Conservation (phyloP, 2,888 invertebrate genomes). For the Zhuqinia jingwanae region DNA sequence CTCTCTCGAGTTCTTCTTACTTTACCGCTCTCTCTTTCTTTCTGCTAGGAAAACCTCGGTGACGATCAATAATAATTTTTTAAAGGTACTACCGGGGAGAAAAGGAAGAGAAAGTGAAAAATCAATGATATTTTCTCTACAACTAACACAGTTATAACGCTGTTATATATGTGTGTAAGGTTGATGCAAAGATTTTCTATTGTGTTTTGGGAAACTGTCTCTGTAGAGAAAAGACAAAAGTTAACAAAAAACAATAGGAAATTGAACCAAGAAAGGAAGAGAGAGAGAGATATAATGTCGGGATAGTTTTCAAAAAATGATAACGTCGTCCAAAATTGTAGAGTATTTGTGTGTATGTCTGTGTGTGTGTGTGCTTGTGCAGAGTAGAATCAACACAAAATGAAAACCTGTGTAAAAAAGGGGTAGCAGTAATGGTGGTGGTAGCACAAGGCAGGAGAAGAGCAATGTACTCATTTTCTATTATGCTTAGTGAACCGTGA, state of each 20-base stretch:
- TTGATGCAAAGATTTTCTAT: background rate
- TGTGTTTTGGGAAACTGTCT: background rate
- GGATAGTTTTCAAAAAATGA: background rate
- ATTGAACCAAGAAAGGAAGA: background rate
- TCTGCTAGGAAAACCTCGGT: background rate
- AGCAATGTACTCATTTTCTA: constrained; percentile 45
- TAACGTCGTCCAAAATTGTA: no score
- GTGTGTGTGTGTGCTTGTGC: no score
- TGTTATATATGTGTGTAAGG: no score
- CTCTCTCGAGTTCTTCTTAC: no score
- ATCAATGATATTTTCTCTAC: background rate
- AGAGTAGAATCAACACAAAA: no score
- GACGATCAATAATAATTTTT: no score
- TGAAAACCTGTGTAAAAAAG: no score
- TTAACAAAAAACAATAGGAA: no score
- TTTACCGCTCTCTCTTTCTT: background rate
- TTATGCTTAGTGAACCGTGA: constrained; percentile 35
- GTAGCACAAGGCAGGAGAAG: background rate
- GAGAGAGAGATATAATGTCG: background rate
- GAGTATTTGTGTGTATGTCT: no score
- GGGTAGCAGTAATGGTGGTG: background rate
- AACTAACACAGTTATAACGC: no score
- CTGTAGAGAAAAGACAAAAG: no score
- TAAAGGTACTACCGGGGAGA: no score
- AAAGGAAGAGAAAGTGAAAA: background rate